A percentile compares a stretch with the other conserved stretches of the same genome.
phyloP scores from a whole-genome alignment of 2,888 invertebrate genomes.

The Acronicta aceris region DNA sequence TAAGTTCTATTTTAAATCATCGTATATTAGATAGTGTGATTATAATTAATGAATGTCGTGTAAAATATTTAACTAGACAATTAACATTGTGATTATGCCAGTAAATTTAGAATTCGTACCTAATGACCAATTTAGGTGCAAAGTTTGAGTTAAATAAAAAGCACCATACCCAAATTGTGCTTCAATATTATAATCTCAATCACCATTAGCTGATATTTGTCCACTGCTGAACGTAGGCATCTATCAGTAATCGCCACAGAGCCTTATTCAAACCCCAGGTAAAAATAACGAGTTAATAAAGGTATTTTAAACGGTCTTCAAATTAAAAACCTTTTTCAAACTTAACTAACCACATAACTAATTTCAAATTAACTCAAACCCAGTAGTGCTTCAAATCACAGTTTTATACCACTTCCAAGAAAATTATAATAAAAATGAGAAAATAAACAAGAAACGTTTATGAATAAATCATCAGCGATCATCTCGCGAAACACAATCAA shows the following conservation, averaged over 20 bases:
- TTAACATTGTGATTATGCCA: too few relatives aligned
- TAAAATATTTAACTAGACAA: not conserved
- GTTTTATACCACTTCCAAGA: constrained; percentile 69
- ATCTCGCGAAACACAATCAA: constrained; percentile 67
- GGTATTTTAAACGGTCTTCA: constrained; percentile 1
- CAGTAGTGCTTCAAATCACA: constrained; percentile 76
- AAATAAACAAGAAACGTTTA: constrained; percentile 67
- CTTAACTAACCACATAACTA: constrained; percentile 43
- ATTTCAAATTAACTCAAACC: constrained; percentile 61
- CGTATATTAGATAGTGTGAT: constrained; percentile 4
- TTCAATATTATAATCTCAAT: too few relatives aligned
- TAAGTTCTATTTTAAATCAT: constrained; percentile 1
- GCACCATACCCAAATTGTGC: too few relatives aligned
- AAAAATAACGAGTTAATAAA: not conserved
- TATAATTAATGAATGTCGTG: constrained; percentile 17
- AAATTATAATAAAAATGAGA: constrained; percentile 59
- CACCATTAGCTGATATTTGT: too few relatives aligned
- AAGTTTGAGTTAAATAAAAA: too few relatives aligned
- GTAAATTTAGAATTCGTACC: not conserved
- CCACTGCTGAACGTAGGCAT: too few relatives aligned
- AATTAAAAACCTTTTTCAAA: constrained; percentile 24
- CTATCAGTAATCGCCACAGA: too few relatives aligned
- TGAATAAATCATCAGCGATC: constrained; percentile 74
- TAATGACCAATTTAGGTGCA: not conserved
- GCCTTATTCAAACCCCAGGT: not conserved